Percentiles rank a stretch among this genome's conserved stretches.
Evolutionary conservation across 1,140 invertebrate species (phyloP).

Genomic region (Drosophila parvula): DNA sequence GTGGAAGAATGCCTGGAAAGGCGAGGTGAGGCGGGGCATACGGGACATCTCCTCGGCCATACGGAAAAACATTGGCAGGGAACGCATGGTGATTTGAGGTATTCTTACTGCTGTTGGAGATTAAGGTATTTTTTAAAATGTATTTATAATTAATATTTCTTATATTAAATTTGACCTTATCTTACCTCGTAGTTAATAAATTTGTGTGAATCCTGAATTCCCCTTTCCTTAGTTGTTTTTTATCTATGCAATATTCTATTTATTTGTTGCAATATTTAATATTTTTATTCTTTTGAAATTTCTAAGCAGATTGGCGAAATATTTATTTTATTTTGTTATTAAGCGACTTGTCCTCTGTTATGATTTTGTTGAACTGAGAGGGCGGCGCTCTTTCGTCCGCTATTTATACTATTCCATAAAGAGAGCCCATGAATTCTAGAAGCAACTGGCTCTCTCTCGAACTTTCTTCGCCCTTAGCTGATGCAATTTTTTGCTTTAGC

Average conservation of each 20-base stretch:
- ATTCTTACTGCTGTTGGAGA: neutral
- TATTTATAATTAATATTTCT: neutral
- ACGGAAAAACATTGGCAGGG: conserved; percentile 69
- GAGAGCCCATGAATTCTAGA: conserved; percentile 10
- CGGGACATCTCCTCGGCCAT: conserved; percentile 77
- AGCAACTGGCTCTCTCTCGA: conserved; percentile 53
- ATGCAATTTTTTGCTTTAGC: conserved; percentile 49
- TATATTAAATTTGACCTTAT: too few species aligned
- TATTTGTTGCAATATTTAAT: neutral
- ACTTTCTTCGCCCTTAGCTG: conserved; percentile 44
- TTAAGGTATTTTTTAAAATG: conserved; percentile 10
- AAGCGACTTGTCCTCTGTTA: conserved; percentile 21
- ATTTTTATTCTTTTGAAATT: conserved; percentile 6
- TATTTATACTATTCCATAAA: conserved; percentile 55
- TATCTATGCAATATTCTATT: neutral
- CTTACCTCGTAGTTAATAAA: neutral
- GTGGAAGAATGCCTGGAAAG: conserved; percentile 66
- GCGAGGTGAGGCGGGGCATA: conserved; percentile 60
- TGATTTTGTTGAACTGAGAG: conserved; percentile 35
- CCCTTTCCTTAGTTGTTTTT: neutral
- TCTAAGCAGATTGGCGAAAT: conserved; percentile 12
- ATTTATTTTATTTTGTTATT: neutral
- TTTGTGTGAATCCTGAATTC: neutral
- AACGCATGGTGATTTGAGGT: conserved; percentile 57
- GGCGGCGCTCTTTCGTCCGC: neutral